These are phyloP conservation scores for Caenorhabditis sp. DNA, from an alignment of 2,888 invertebrate species.

Conservation along the genomic window DNA sequence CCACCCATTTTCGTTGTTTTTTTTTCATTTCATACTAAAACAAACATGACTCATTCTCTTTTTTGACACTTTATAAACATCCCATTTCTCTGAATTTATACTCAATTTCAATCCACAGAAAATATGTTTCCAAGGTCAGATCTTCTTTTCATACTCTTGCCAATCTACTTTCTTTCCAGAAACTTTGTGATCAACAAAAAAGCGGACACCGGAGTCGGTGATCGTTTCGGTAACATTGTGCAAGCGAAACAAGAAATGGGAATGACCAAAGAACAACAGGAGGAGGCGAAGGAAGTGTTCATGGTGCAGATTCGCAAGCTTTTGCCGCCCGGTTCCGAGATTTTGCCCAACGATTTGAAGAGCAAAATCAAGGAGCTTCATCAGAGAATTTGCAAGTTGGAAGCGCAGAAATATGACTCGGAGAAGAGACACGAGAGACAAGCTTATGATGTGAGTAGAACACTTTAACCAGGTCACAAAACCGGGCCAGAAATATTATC, in stretches of 20 bases:
- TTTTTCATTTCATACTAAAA: neutral
- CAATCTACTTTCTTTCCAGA: constrained; percentile 14
- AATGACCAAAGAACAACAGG: constrained; percentile 99
- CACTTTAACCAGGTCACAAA: neutral
- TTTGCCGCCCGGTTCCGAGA: constrained; percentile 36
- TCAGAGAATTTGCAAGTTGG: constrained; percentile 67
- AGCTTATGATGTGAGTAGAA: constrained; percentile 65
- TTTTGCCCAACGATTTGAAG: constrained; percentile 57
- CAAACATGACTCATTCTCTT: neutral
- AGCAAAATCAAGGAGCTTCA: constrained; percentile 69
- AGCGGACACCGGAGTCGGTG: constrained; percentile 61
- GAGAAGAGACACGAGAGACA: constrained; percentile 71
- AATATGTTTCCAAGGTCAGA: neutral
- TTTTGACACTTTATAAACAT: constrained; percentile 17
- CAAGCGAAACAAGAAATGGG: constrained; percentile 93
- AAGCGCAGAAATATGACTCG: constrained; percentile 69
- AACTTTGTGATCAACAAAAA: constrained; percentile 64
- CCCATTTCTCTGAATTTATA: too few relatives aligned
- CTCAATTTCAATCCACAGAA: too few relatives aligned
- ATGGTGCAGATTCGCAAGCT: constrained; percentile 33
- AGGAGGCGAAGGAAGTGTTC: constrained; percentile 83
- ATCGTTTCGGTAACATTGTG: constrained; percentile 78
- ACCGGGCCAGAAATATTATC: too few relatives aligned
- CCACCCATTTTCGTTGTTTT: too few relatives aligned
- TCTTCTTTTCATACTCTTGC: neutral